phyloP scores from a whole-genome alignment of 2,888 invertebrate genomes.

The Aproaerema taeniolella region DNA sequence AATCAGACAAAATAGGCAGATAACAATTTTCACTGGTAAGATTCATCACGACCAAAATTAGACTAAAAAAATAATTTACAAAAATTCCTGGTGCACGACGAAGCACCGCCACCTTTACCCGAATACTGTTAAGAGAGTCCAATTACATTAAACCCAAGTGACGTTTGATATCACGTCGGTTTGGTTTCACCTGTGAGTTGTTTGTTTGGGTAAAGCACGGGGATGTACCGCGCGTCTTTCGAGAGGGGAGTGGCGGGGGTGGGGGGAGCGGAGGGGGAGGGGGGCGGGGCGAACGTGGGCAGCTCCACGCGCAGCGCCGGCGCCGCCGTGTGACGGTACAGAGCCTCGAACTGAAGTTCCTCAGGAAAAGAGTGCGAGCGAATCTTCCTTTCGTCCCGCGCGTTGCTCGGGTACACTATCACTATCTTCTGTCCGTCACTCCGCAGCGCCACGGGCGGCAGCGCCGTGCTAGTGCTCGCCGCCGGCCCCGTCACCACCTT shows the following conservation, averaged over 20 bases:
- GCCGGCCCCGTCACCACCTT: conserved; percentile 53
- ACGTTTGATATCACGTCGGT: conserved; percentile 7
- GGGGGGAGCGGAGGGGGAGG: conserved; percentile 33
- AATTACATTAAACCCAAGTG: not conserved
- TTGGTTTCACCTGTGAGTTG: conserved; percentile 22
- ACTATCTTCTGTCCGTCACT: conserved; percentile 66
- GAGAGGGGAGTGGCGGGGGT: too few relatives aligned
- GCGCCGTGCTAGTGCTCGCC: conserved; percentile 55
- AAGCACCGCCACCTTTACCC: too few relatives aligned
- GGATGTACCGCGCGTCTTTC: conserved; percentile 46
- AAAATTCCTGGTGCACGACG: conserved; percentile 1
- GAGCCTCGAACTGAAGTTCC: conserved; percentile 68
- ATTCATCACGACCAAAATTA: conserved; percentile 4
- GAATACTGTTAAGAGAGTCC: conserved; percentile 1
- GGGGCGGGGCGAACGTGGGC: conserved; percentile 76
- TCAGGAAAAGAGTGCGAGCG: conserved; percentile 69
- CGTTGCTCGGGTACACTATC: conserved; percentile 72
- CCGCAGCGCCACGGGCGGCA: conserved; percentile 61
- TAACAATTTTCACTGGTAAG: conserved; percentile 17
- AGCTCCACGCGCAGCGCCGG: conserved; percentile 72
- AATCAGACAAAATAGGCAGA: conserved; percentile 26
- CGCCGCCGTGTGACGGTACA: conserved; percentile 62
- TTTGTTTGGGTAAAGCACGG: conserved; percentile 42
- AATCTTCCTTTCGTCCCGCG: conserved; percentile 67
- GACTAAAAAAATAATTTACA: too few relatives aligned